Evolutionary conservation across 2,797 vertebrate genomes (phyloP).

Genomic region (Philypnodon macrostomus): DNA sequence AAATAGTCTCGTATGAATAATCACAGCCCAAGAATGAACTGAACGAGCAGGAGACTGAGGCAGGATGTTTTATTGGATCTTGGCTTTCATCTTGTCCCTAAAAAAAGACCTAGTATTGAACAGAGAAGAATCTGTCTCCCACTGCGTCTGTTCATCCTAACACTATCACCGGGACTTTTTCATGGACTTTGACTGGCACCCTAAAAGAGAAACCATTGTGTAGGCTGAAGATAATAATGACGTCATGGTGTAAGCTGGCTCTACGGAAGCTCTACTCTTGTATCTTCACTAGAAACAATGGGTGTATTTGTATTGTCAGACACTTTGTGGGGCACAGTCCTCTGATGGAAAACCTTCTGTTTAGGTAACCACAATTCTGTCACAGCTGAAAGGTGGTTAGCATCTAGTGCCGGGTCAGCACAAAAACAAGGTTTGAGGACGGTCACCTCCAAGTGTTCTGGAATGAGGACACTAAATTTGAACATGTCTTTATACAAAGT

Average conservation of each 20-base stretch:
- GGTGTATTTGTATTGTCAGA: slow-evolving; percentile 39
- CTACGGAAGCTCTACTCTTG: slow-evolving; percentile 34
- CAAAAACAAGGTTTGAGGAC: slow-evolving; percentile 22
- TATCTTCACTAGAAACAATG: slow-evolving; percentile 46
- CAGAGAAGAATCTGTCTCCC: slow-evolving; percentile 37
- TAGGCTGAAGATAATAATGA: slow-evolving; percentile 41
- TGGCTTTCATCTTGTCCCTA: slow-evolving; percentile 30
- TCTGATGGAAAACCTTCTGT: slow-evolving; percentile 47
- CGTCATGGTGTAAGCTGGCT: slow-evolving; percentile 36
- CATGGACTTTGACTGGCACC: slow-evolving; percentile 51
- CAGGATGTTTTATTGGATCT: slow-evolving; percentile 24
- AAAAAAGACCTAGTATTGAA: slow-evolving; percentile 37
- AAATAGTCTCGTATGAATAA: slow-evolving; percentile 55
- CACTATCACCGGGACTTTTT: slow-evolving; percentile 49
- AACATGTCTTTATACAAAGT: slow-evolving; percentile 16
- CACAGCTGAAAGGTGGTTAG: slow-evolving; percentile 44
- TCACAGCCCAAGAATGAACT: slow-evolving; percentile 48
- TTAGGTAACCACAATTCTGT: slow-evolving; percentile 42
- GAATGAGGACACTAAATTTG: slow-evolving; percentile 31
- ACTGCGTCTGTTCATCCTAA: slow-evolving; percentile 45
- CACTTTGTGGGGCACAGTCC: slow-evolving; percentile 31
- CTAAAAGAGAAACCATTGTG: slow-evolving; percentile 40
- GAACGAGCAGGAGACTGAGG: slow-evolving; percentile 31
- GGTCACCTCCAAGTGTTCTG: slow-evolving; percentile 27
- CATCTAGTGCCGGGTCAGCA: slow-evolving; percentile 8